Base-by-base conservation (phyloP, 2,888 invertebrate genomes). In the Alviniconcha strummeri region DNA sequence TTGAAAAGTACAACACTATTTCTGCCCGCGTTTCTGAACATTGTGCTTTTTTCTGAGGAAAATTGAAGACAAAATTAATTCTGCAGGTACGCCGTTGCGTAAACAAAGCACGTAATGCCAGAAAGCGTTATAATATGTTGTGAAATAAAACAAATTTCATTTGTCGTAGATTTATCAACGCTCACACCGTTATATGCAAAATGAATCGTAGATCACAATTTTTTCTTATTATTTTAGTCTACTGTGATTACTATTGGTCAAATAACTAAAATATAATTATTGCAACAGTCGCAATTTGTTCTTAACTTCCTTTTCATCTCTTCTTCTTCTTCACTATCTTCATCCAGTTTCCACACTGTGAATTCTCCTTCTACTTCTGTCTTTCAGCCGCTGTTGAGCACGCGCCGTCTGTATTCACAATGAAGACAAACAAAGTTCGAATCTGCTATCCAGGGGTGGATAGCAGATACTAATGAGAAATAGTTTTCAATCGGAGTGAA, bases 401-500 rank as follows among this genome's bases (percentile, higher is more conserved):
- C 11, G 52, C 75, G 7, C 36, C 8, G 57, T n/a, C 77, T 19
- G 56, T 56, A 69, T 19, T 71, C 11, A 56, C 80, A 71, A 19
- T 80, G 80, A 80, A 36, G 80, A 80, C 54, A 80, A 69, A 71
- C 17, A 5, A n/a, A 17, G 15, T 8, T 80, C 56, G 72, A 80
- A 80, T 9, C 19, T 80, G 71, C 15, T 67, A 13, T 71, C 56
- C 72, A 80, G 80, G 80, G 80, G 71, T 80, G 80, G 56, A 71
- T n/a, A 36, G 60, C 64, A 9, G n/a, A 5, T 56, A 1, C 36
- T 80, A 55, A 80, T 69, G 80, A 80, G 69, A 80, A 36, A 55
- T 80, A 80, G 80, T 80, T 80, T 80, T 80, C 80, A 80, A 80
- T 3, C 80, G 4, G 80, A 80, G 80, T 69, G 71, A 71, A 71